Evolutionary conservation across 1,140 invertebrate genomes (phyloP), one percentile per base, ranked within the genome.

Genomic region (Scylla paramamosain): DNA sequence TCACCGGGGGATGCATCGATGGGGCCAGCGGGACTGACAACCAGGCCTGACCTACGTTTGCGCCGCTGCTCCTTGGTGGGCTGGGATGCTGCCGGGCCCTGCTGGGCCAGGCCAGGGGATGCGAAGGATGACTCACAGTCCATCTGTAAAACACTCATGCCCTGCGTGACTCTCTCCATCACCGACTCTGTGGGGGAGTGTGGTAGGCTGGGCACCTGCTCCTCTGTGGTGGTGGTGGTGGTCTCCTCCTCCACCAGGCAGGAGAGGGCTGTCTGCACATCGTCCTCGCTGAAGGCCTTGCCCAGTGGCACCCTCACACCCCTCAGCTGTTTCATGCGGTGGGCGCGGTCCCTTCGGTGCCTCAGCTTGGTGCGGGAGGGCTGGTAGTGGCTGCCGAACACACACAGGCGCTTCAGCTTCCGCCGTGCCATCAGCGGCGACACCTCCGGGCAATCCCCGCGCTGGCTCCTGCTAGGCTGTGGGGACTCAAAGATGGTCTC

Each of bases 401-500:
- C 25, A 83, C 93, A 94, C 39, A 94, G n/a, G 3, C 93, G 52
- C 67, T 91, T 94, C 32, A 89, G 14, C 45, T 94, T 94, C 31
- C 46, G 87, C 25, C 10, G n/a, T 82, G 84, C 45, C 93, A 94
- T 94, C 39, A 94, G 32, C 6, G 48, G n/a, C 7, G 67, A 0
- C 14, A 45, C 31, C 10, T 82, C 67, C n/a, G n/a, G 59, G 20
- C 14, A 8, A 0, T 7, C 32, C 39, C 88, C 31, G 16, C 82
- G 28, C 93, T 48, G 39, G 29, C 3, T n/a, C 48, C 14, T 16
- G 39, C 14, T 39, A 10, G 20, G 29, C 82, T n/a, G 59, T n/a
- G 93, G 93, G 3, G 88, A 90, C 39, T 94, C 93, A 83, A 82
- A 94, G 52, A 94, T 94, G 82, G 93, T 94, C 25, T 94, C 93